These are phyloP conservation scores for Xylota segnis DNA, from an alignment of 2,888 invertebrate species.

Conservation along the genomic window DNA sequence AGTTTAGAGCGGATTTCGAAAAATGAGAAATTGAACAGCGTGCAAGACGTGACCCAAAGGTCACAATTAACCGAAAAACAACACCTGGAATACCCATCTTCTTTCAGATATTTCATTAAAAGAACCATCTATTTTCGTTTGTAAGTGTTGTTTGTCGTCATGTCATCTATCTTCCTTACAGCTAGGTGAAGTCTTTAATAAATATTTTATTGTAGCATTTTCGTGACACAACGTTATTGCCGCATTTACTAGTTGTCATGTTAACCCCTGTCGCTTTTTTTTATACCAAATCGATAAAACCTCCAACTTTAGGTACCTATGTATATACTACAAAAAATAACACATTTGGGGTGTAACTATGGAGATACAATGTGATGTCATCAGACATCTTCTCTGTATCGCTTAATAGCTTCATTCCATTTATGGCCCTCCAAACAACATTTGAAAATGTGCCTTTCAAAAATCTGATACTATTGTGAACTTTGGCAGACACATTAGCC, in stretches of 20 bases:
- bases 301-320: background rate
- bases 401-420: conserved; percentile 13
- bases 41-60: conserved; percentile 1
- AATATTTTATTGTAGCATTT: conserved; percentile 42
- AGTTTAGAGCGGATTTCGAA: too few relatives aligned
- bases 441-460: background rate
- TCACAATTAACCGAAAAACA: conserved; percentile 10
- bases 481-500: background rate
- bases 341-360: conserved; percentile 41
- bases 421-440: background rate
- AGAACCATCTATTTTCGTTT: conserved; percentile 13
- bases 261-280: conserved; percentile 29
- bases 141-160: conserved; percentile 16
- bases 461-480: background rate
- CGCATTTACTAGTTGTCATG: conserved; percentile 62
- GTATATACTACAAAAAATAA: background rate
- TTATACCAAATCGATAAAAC: conserved; percentile 46
- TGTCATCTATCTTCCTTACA: conserved; percentile 24
- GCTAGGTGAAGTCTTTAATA: conserved; percentile 28
- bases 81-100: conserved; percentile 7
- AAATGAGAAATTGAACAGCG: background rate
- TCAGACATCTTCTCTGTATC: conserved; percentile 2
- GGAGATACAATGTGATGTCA: conserved; percentile 47
- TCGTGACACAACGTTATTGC: conserved; percentile 42
- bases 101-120: conserved; percentile 10